Conservation (phyloP, 2,113 vertebrate species). For the Bujurquina vittata region DNA sequence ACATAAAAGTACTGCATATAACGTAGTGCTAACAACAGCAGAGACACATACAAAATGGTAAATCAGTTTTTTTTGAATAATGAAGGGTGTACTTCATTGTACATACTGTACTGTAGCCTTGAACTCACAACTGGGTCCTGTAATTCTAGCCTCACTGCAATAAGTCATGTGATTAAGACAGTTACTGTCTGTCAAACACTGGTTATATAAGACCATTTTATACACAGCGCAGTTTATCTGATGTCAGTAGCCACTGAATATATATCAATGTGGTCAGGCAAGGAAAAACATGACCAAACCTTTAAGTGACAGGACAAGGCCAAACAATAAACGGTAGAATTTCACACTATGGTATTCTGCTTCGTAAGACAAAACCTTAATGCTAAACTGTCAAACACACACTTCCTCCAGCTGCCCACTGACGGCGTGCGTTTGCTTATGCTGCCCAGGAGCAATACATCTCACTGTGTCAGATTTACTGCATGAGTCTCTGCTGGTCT, state of each 20-base stretch:
- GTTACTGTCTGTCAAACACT: constrained; percentile 42
- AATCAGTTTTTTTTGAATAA: constrained; percentile 7
- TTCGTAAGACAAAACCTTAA: constrained; percentile 57
- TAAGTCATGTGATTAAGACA: constrained; percentile 45
- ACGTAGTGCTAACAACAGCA: background rate
- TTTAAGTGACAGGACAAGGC: constrained; percentile 68
- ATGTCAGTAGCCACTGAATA: constrained; percentile 44
- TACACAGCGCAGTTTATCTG: constrained; percentile 15
- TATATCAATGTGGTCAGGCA: constrained; percentile 49
- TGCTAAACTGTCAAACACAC: constrained; percentile 54
- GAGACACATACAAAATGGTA: background rate
- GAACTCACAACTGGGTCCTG: constrained; percentile 22
- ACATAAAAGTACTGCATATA: background rate
- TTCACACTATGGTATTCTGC: constrained; percentile 42
- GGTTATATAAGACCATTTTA: constrained; percentile 39
- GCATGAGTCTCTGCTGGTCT: constrained; percentile 24
- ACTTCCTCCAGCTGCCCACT: constrained; percentile 39
- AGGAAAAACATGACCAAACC: constrained; percentile 50
- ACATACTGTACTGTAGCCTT: constrained; percentile 27
- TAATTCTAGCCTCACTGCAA: constrained; percentile 43
- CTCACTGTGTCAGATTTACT: constrained; percentile 41
- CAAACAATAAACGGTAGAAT: constrained; percentile 56
- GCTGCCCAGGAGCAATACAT: constrained; percentile 35
- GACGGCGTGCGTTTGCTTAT: constrained; percentile 23
- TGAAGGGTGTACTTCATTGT: constrained; percentile 1